These are phyloP conservation scores for Colostygia pectinataria DNA, from an alignment of 2,888 invertebrate genomes.

Conservation along the genomic window DNA sequence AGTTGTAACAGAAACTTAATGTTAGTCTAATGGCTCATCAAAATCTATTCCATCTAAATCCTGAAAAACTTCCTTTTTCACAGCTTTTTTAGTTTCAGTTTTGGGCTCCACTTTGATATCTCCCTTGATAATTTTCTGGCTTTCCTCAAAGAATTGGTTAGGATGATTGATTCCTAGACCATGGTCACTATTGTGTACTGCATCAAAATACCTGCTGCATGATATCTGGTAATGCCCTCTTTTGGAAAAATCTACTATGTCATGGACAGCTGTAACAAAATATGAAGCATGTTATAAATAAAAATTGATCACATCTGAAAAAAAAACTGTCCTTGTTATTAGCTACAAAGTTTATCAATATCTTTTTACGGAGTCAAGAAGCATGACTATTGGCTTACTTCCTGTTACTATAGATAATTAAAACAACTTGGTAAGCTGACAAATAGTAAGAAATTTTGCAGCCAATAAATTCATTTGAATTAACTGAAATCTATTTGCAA, in stretches of 20 bases:
- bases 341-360: too few relatives aligned
- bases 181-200: constrained; percentile 84
- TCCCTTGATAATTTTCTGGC: constrained; percentile 81
- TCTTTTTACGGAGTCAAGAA: too few relatives aligned
- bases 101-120: constrained; percentile 62
- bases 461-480: too few relatives aligned
- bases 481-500: too few relatives aligned
- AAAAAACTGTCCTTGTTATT: too few relatives aligned
- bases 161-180: constrained; percentile 92
- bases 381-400: too few relatives aligned
- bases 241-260: constrained; percentile 88
- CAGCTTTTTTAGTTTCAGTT: constrained; percentile 44
- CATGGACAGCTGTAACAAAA: constrained; percentile 81
- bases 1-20: not conserved
- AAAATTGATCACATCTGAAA: too few relatives aligned
- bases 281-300: too few relatives aligned
- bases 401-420: too few relatives aligned
- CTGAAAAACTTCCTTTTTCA: constrained; percentile 54
- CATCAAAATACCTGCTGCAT: constrained; percentile 93
- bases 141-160: constrained; percentile 95
- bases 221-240: constrained; percentile 94
- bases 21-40: constrained; percentile 58
- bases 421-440: too few relatives aligned
- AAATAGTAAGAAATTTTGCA: too few relatives aligned
- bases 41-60: constrained; percentile 67